phyloP scores from a whole-genome alignment of 2,797 vertebrate genomes.

The Anomalospiza imberbis region DNA sequence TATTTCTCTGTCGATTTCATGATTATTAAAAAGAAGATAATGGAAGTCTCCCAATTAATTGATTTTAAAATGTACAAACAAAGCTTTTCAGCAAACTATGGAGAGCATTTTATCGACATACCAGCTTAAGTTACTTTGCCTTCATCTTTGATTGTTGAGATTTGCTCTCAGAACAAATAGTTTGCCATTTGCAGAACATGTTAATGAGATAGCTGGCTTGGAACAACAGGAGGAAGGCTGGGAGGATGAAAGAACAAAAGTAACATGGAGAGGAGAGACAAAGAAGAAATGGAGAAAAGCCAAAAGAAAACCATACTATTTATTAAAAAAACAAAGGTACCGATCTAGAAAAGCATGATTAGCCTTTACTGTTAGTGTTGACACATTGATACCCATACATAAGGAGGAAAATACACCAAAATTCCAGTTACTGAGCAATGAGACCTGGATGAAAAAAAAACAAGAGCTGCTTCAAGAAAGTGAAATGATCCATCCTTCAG shows the following conservation, averaged over 20 bases:
- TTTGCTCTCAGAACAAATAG: neutral
- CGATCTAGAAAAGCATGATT: neutral
- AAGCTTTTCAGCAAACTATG: neutral
- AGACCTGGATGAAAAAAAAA: neutral
- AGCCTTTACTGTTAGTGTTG: neutral
- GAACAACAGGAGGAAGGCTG: neutral
- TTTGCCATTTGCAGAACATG: neutral
- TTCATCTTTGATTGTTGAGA: neutral
- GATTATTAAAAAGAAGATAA: neutral
- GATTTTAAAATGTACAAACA: neutral
- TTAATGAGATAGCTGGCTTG: neutral
- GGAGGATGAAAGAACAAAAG: neutral
- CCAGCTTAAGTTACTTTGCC: neutral
- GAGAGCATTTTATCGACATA: neutral
- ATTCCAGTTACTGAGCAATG: neutral
- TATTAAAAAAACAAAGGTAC: neutral
- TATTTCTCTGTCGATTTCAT: neutral
- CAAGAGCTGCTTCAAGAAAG: neutral
- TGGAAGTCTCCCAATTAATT: neutral
- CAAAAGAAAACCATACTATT: neutral
- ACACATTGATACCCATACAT: neutral
- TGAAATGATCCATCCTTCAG: neutral
- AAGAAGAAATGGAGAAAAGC: neutral
- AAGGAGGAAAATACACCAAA: neutral
- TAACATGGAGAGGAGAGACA: neutral